Base-by-base conservation (phyloP, 2,888 invertebrate genomes). In the Chaetogeoica ovagalla region DNA sequence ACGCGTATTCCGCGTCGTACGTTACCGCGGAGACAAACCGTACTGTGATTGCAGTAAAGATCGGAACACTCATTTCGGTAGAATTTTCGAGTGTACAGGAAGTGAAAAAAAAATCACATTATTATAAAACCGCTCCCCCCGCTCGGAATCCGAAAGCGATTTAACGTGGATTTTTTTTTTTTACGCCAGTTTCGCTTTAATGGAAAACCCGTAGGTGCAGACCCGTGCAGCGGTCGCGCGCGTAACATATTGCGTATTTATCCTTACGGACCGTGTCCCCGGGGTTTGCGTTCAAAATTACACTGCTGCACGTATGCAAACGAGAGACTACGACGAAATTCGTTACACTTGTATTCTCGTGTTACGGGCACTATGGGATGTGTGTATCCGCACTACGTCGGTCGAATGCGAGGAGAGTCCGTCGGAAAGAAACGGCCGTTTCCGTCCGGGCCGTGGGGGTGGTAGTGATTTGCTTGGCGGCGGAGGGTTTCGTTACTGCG, bases 291-390 rank as follows among this genome's bases (percentile, higher is more conserved):
- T n/a, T n/a, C n/a, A n/a, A n/a, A n/a, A n/a, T n/a, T n/a, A n/a
- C n/a, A n/a, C n/a, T n/a, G n/a, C n/a, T 4, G 30, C 30, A 4
- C 30, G 23, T 75, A 75, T 75, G 74, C 65, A 75, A 74, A 74
- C 65, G 30, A 30, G 30, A 30, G 30, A 30, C 30, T 30, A 30
- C 30, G 23, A 30, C 30, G 23, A 65, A 21, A 52, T 66, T 75
- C 30, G 4, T 30, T 30, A 30, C 66, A 75, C 57, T 75, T 66
- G 65, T 65, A 75, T 75, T 66, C 66, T 39, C 66, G 55, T 65
- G 30, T 30, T 30, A 30, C 39, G 21, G 55, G 19, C 55, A 13
- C 37, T 21, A 30, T 30, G 4, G 43, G 7, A 43, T 59, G 43
- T 5, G 19, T 8, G 13, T 48, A 48, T 13, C 1, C 19, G 19